Conservation (phyloP, 2,797 vertebrate genomes). For the Phylloscopus collybita region DNA sequence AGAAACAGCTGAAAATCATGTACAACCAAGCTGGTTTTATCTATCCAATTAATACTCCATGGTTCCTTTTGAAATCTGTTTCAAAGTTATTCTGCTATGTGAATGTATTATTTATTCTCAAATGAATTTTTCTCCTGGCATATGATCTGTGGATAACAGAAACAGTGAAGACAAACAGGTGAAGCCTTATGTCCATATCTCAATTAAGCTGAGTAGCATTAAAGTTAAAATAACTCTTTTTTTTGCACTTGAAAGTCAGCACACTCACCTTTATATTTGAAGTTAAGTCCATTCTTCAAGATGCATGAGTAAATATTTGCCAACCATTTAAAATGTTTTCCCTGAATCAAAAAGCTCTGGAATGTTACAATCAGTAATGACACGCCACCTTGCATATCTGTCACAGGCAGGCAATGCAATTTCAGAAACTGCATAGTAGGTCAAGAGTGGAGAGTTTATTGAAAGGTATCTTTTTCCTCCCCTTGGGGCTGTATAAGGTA, state of each 20-base stretch:
- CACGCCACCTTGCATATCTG: not conserved
- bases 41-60: not conserved
- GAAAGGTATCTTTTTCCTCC: not conserved
- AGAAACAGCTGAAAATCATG: not conserved
- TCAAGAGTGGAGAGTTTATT: not conserved
- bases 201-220: not conserved
- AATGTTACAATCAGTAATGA: not conserved
- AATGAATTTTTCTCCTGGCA: not conserved
- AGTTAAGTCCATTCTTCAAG: not conserved
- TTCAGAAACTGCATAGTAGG: not conserved
- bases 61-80: not conserved
- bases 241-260: not conserved
- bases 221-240: not conserved
- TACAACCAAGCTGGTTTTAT: not conserved
- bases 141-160: not conserved
- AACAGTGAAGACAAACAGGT: not conserved
- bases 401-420: not conserved
- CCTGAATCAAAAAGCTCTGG: not conserved
- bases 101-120: not conserved
- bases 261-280: not conserved
- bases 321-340: not conserved
- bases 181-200: not conserved
- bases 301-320: not conserved
- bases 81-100: not conserved
- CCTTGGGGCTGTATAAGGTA: not conserved